These are phyloP conservation scores for Austrofundulus limnaeus DNA, from an alignment of 2,113 vertebrate species.

Conservation along the genomic window DNA sequence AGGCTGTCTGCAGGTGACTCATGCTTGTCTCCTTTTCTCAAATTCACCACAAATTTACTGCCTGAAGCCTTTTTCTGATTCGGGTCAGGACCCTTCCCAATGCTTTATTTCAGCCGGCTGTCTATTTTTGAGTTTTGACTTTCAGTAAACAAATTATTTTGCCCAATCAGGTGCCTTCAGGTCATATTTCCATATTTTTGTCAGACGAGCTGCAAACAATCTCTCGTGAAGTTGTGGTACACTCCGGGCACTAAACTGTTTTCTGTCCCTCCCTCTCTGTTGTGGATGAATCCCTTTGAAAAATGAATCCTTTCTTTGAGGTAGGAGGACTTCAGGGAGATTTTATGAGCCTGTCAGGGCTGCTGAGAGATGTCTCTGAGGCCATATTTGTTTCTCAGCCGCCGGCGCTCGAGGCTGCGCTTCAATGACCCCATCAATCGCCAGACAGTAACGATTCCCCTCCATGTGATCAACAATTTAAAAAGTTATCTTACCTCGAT, in stretches of 20 bases:
- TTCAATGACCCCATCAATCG: conserved; percentile 33
- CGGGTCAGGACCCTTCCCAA: conserved; percentile 12
- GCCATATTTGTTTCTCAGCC: conserved; percentile 45
- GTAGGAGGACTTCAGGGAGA: conserved; percentile 38
- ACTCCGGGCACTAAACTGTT: conserved; percentile 18
- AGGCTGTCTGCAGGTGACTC: conserved; percentile 43
- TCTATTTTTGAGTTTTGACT: background rate
- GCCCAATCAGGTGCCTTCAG: conserved; percentile 19
- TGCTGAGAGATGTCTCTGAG: conserved; percentile 42
- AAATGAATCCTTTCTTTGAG: conserved; percentile 31
- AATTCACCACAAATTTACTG: conserved; percentile 5
- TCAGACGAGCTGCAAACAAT: conserved; percentile 25
- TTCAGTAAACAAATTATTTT: conserved; percentile 2
- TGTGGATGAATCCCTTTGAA: conserved; percentile 33
- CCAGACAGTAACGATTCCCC: conserved; percentile 4
- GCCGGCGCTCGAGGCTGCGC: conserved; percentile 22
- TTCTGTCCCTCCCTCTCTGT: conserved; percentile 5
- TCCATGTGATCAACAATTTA: conserved; percentile 45
- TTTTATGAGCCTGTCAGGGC: conserved; percentile 49
- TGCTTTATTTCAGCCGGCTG: background rate
- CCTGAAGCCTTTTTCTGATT: conserved; percentile 12
- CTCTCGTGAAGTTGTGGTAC: conserved; percentile 11
- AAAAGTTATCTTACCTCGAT: conserved; percentile 23
- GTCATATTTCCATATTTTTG: conserved; percentile 39
- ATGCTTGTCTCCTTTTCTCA: conserved; percentile 4